A percentile compares a stretch with the other conserved stretches of the same genome.
These are phyloP conservation scores for Linyphia triangularis DNA, from an alignment of 2,888 invertebrate genomes.

Conservation along the genomic window DNA sequence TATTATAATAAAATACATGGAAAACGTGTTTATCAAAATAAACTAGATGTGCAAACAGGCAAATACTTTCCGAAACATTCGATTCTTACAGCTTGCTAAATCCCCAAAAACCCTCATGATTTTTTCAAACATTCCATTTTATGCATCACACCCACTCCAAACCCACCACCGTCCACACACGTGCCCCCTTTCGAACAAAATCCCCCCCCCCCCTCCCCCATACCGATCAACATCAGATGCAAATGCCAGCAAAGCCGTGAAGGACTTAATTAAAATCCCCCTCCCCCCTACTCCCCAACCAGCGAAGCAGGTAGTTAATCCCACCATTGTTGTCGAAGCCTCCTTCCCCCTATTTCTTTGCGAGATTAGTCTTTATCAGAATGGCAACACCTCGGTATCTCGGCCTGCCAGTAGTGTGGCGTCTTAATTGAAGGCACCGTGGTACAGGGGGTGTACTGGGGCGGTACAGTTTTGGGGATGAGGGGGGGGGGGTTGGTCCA, in stretches of 20 bases:
- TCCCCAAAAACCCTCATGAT: neutral
- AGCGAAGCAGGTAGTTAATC: slow-evolving; percentile 69
- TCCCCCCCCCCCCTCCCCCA: neutral
- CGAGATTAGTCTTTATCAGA: slow-evolving; percentile 73
- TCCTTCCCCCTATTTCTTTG: slow-evolving; percentile 50
- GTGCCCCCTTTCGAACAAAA: no score
- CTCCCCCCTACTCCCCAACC: slow-evolving; percentile 42
- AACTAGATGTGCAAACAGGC: no score
- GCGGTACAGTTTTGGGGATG: neutral
- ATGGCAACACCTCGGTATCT: slow-evolving; percentile 74
- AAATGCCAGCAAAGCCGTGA: slow-evolving; percentile 52
- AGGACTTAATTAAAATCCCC: slow-evolving; percentile 70
- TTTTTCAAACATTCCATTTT: neutral
- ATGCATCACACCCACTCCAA: neutral
- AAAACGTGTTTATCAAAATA: no score
- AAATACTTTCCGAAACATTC: no score
- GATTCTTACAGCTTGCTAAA: no score
- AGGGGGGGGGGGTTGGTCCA: neutral
- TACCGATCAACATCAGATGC: slow-evolving; percentile 73
- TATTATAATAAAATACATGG: no score
- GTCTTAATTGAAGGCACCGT: neutral
- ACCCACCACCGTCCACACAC: neutral
- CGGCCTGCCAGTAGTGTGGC: slow-evolving; percentile 63
- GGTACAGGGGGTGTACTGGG: neutral
- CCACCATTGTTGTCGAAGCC: slow-evolving; percentile 48